Evolutionary conservation across 2,797 vertebrate species (phyloP).

Genomic region (Enteromius viviparus): DNA sequence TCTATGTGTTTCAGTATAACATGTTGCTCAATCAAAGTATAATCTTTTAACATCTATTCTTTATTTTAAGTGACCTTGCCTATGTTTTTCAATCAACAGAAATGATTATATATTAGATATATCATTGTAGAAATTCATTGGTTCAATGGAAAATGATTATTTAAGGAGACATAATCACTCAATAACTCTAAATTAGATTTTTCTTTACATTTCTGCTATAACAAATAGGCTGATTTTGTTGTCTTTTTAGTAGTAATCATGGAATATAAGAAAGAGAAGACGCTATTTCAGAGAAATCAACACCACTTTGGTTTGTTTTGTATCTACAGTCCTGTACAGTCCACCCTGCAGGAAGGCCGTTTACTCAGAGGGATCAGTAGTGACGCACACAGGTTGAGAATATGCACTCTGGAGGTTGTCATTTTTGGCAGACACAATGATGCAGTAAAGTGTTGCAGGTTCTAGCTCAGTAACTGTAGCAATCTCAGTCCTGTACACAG

Average conservation of each 20-base stretch:
- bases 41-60: constrained; percentile 37
- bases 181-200: not conserved
- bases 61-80: constrained; percentile 17
- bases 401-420: constrained; percentile 62
- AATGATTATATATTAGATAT: constrained; percentile 42
- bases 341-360: constrained; percentile 28
- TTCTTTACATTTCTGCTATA: not conserved
- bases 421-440: constrained; percentile 70
- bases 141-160: constrained; percentile 15
- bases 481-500: constrained; percentile 49
- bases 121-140: constrained; percentile 6
- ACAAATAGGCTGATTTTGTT: constrained; percentile 4
- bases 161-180: constrained; percentile 4
- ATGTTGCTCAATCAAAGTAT: constrained; percentile 33
- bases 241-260: not conserved
- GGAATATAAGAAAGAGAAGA: not conserved
- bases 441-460: constrained; percentile 70
- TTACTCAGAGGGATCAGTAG: constrained; percentile 58
- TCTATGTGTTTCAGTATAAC: constrained; percentile 14
- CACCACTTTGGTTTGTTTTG: not conserved
- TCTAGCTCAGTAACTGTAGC: constrained; percentile 65
- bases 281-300: not conserved
- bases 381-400: constrained; percentile 65
- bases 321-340: constrained; percentile 49
- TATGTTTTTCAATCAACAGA: constrained; percentile 36